Percentiles rank a stretch among this genome's conserved stretches.
phyloP scores from a whole-genome alignment of 2,113 vertebrate species.

The Malurus alboscapulatus region DNA sequence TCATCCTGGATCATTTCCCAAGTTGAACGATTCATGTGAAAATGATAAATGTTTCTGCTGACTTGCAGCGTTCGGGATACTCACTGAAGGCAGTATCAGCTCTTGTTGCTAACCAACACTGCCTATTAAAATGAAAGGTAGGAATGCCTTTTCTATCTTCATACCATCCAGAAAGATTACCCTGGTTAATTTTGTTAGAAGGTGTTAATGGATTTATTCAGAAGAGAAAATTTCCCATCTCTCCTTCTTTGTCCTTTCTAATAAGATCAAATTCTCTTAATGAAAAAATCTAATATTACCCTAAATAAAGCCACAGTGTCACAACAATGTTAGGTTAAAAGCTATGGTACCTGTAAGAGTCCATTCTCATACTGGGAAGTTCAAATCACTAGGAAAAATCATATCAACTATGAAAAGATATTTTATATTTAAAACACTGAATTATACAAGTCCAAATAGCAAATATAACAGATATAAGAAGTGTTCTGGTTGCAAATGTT shows the following conservation, averaged over 20 bases:
- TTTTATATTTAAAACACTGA: neutral
- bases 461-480: neutral
- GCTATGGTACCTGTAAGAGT: neutral
- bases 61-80: neutral
- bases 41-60: neutral
- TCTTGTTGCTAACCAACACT: neutral
- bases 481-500: neutral
- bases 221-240: neutral
- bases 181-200: neutral
- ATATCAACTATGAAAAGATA: neutral
- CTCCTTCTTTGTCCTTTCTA: neutral
- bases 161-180: neutral
- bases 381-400: neutral
- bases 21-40: neutral
- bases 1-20: neutral
- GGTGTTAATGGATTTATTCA: neutral
- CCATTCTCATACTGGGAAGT: neutral
- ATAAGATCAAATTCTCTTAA: neutral
- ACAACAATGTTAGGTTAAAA: neutral
- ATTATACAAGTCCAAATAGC: neutral
- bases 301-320: neutral
- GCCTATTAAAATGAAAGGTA: neutral
- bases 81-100: neutral
- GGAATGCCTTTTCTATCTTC: neutral
- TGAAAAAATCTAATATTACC: neutral